phyloP scores from a whole-genome alignment of 2,797 vertebrate genomes.

The Manis pentadactyla region DNA sequence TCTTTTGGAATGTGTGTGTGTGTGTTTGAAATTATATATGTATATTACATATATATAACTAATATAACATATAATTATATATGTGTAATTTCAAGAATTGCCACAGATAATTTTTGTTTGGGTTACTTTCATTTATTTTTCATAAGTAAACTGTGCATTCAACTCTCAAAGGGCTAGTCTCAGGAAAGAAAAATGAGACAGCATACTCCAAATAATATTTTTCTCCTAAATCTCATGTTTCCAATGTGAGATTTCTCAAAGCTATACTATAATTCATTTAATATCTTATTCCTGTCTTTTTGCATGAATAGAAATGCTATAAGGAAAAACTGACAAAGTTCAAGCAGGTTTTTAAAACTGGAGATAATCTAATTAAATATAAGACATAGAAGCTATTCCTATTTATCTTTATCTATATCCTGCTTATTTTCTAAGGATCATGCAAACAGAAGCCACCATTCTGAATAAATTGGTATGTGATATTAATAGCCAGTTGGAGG shows the following conservation, averaged over 20 bases:
- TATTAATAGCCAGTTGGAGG: slow-evolving; percentile 59
- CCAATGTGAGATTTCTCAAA: neutral
- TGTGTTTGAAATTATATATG: neutral
- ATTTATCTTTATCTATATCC: neutral
- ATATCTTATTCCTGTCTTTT: neutral
- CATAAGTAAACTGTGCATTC: neutral
- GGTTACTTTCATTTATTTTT: neutral
- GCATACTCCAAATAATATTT: neutral
- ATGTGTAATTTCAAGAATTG: neutral
- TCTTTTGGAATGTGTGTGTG: neutral
- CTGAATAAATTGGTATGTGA: slow-evolving; percentile 30
- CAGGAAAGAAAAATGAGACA: neutral
- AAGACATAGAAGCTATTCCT: neutral
- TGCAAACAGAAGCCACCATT: slow-evolving; percentile 36
- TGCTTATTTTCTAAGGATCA: neutral
- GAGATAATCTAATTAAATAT: neutral
- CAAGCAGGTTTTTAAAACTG: neutral
- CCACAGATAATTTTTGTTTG: neutral
- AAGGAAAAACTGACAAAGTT: neutral
- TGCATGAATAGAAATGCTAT: neutral
- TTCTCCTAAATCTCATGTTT: slow-evolving; percentile 29
- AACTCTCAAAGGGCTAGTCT: neutral
- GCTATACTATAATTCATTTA: neutral
- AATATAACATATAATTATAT: neutral
- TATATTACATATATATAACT: neutral